Conservation (phyloP, 2,797 vertebrate genomes). For the Myotis planiceps region DNA sequence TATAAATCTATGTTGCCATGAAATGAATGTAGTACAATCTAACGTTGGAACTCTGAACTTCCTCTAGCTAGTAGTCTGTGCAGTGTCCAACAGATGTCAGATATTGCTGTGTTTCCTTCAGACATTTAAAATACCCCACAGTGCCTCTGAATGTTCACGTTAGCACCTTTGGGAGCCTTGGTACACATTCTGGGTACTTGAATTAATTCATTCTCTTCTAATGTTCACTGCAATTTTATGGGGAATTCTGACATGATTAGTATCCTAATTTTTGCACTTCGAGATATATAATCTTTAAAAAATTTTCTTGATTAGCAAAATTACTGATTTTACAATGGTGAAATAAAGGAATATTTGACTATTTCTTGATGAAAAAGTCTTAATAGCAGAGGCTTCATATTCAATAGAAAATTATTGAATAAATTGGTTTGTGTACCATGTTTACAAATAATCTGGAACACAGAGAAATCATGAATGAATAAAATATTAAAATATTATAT, state of each 20-base stretch:
- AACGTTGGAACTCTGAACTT: background rate
- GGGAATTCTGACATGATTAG: background rate
- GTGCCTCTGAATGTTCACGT: background rate
- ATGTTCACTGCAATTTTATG: background rate
- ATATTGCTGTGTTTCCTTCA: background rate
- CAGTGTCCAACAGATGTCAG: conserved; percentile 1
- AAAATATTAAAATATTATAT: background rate
- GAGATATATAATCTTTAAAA: conserved; percentile 11
- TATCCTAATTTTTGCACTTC: conserved; percentile 18
- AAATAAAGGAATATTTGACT: conserved; percentile 18
- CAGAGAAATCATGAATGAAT: conserved; percentile 6
- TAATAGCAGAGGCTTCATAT: background rate
- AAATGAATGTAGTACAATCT: background rate
- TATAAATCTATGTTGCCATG: background rate
- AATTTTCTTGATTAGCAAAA: conserved; percentile 10
- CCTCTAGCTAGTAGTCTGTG: background rate
- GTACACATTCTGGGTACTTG: background rate
- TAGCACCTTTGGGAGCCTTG: background rate
- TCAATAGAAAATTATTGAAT: background rate
- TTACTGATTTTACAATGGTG: background rate
- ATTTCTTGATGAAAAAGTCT: conserved; percentile 15
- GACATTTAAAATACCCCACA: background rate
- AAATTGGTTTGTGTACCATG: background rate
- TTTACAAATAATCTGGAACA: conserved; percentile 23
- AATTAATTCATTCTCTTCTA: conserved; percentile 33